A percentile compares a stretch with the other conserved stretches of the same genome.
Evolutionary conservation across 2,797 vertebrate species (phyloP).

Genomic region (Neosalanx taihuensis): DNA sequence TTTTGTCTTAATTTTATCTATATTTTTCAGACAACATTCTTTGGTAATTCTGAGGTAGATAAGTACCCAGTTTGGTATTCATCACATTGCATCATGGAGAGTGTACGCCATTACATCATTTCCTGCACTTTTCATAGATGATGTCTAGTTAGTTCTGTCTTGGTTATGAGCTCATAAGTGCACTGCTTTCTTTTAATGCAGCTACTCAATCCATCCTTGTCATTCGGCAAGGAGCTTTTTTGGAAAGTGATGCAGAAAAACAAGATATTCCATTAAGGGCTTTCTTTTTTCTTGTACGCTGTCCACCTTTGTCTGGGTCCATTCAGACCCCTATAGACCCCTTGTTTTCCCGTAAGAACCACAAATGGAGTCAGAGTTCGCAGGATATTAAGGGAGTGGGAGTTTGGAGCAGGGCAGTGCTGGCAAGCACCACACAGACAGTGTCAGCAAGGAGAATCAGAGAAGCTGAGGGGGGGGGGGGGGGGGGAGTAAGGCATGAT

Average conservation of each 20-base stretch:
- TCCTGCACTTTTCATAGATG: constrained; percentile 17
- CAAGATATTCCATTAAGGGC: constrained; percentile 12
- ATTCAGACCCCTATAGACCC: constrained; percentile 36
- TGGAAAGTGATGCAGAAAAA: not conserved
- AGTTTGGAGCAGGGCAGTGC: constrained; percentile 36
- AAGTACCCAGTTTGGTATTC: constrained; percentile 25
- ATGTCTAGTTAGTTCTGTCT: not conserved
- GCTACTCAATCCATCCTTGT: constrained; percentile 11
- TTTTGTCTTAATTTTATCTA: constrained; percentile 46
- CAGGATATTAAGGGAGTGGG: constrained; percentile 51
- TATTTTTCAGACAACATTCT: constrained; percentile 34
- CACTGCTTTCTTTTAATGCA: not conserved
- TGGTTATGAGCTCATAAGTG: constrained; percentile 14
- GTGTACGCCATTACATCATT: constrained; percentile 38
- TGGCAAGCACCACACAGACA: constrained; percentile 46
- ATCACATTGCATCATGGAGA: constrained; percentile 30
- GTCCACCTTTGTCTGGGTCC: constrained; percentile 5
- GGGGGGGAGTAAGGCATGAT: constrained; percentile 19
- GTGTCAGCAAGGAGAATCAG: constrained; percentile 42
- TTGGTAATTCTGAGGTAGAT: constrained; percentile 43
- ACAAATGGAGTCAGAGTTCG: constrained; percentile 28
- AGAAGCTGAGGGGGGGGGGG: constrained; percentile 42
- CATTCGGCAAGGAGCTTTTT: constrained; percentile 16
- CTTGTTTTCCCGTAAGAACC: constrained; percentile 57
- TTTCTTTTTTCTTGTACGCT: constrained; percentile 31